Percentiles rank a stretch among this genome's conserved stretches.
phyloP scores from a whole-genome alignment of 2,888 invertebrate species.

The Nipponacmea schrenckii region DNA sequence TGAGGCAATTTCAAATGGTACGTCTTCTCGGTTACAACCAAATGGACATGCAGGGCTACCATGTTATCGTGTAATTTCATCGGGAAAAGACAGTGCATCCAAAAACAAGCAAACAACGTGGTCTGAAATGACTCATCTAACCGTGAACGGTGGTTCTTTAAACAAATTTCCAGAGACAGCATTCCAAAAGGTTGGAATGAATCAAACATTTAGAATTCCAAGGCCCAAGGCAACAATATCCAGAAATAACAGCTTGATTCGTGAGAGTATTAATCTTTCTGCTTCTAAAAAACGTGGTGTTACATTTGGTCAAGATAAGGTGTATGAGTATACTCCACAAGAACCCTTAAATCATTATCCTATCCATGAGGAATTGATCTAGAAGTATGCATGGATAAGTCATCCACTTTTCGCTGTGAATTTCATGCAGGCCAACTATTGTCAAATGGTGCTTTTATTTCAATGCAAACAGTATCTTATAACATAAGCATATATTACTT shows the following conservation, averaged over 20 bases:
- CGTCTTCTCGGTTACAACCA: not conserved
- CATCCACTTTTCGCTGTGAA: too few species aligned
- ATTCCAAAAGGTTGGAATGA: conserved; percentile 1
- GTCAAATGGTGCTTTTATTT: too few species aligned
- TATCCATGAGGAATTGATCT: not conserved
- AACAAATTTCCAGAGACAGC: not conserved
- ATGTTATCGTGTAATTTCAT: not conserved
- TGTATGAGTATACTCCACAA: not conserved
- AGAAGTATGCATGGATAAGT: too few species aligned
- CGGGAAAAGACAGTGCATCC: not conserved
- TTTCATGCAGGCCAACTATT: too few species aligned
- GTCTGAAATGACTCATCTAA: not conserved
- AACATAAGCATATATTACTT: too few species aligned
- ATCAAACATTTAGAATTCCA: conserved; percentile 1
- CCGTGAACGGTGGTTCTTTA: not conserved
- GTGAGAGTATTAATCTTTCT: not conserved
- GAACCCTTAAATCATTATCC: not conserved
- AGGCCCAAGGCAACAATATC: not conserved
- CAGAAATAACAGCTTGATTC: not conserved
- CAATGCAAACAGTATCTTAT: too few species aligned
- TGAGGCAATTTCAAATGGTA: not conserved
- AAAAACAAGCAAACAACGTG: not conserved
- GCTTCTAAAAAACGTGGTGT: not conserved
- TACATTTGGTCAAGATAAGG: conserved; percentile 1
- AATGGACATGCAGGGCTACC: not conserved